These are phyloP conservation scores for Mesembrinibis cayennensis DNA, from an alignment of 2,113 vertebrate genomes.

Conservation along the genomic window DNA sequence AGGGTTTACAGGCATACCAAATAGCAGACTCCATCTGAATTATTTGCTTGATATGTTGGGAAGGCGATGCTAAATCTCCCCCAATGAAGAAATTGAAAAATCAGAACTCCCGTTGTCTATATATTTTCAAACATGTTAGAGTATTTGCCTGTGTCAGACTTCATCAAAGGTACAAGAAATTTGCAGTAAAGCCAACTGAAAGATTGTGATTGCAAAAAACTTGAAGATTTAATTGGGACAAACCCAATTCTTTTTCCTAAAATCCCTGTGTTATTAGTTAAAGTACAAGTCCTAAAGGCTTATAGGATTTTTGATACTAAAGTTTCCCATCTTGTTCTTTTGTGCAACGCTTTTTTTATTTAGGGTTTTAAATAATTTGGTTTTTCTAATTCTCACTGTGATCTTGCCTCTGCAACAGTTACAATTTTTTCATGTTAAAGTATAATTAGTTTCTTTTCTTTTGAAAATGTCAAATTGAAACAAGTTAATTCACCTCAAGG, in stretches of 20 bases:
- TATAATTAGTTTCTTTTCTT: neutral
- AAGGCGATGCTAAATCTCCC: neutral
- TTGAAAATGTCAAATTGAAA: neutral
- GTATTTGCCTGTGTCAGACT: neutral
- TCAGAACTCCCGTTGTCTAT: rapidly evolving
- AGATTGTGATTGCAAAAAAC: neutral
- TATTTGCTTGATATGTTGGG: neutral
- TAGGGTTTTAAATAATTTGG: neutral
- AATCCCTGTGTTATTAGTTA: neutral
- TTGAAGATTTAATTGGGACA: neutral
- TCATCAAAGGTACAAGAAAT: neutral
- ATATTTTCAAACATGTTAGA: neutral
- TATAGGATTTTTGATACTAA: neutral
- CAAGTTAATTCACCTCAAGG: neutral
- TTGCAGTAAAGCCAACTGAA: neutral
- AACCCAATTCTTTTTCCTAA: neutral
- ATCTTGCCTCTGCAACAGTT: neutral
- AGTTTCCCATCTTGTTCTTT: neutral
- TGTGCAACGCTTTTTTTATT: neutral
- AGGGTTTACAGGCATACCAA: neutral
- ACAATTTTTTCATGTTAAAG: neutral
- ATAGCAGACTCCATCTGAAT: neutral
- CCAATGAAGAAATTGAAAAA: neutral
- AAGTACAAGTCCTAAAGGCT: neutral
- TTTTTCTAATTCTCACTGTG: neutral